Evolutionary conservation across 2,113 vertebrate genomes (phyloP).

Genomic region (Pygoscelis antarcticus): DNA sequence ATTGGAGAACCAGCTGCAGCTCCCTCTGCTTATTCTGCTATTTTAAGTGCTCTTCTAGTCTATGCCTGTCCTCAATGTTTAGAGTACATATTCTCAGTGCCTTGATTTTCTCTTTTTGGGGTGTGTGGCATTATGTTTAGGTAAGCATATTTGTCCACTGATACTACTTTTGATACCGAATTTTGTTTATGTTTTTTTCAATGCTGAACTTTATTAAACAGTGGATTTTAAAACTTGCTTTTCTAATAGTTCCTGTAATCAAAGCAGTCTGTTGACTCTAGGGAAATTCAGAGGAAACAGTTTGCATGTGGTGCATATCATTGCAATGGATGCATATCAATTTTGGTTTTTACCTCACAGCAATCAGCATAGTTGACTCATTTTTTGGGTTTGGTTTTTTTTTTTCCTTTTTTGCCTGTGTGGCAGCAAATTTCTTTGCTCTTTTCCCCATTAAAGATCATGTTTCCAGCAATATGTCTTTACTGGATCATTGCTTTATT

Average conservation of each 20-base stretch:
- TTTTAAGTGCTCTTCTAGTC: constrained; percentile 12
- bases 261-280: background rate
- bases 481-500: background rate
- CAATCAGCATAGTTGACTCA: background rate
- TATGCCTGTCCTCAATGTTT: background rate
- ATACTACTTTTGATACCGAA: background rate
- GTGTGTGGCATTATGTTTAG: background rate
- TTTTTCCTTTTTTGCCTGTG: background rate
- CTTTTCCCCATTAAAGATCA: constrained; percentile 1
- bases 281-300: background rate
- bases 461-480: background rate
- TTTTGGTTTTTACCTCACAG: background rate
- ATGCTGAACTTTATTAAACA: background rate
- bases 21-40: constrained; percentile 39
- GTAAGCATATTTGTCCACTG: background rate
- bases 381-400: background rate
- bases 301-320: background rate
- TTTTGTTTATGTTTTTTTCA: background rate
- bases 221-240: background rate
- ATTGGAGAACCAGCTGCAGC: constrained; percentile 63
- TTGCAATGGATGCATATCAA: background rate
- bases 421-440: background rate
- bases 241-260: background rate
- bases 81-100: background rate
- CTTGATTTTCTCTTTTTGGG: background rate